Evolutionary conservation across 2,797 vertebrate species (phyloP), one percentile per base, ranked within the genome.

Genomic region (Alectoris magna): DNA sequence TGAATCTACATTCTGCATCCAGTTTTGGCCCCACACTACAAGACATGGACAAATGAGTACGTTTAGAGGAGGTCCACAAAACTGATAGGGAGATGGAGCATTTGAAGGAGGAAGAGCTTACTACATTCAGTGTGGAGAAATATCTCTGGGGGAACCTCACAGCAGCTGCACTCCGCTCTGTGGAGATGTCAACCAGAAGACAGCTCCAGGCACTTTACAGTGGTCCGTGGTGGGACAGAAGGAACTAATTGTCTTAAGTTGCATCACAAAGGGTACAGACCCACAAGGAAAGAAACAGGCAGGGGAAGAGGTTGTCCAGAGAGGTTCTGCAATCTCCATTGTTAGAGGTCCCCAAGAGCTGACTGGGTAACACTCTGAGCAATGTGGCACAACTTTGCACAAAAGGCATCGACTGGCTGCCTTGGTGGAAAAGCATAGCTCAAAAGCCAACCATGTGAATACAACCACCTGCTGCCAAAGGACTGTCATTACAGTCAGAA

Each of bases 131-230:
- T 31, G 53, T n/a, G 53, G 29, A 55, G 51, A 53, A 53, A 53
- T 53, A 27, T 16, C 51, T 53, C 16, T 53, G 16, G 6, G 6
- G 26, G 15, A 53, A 31, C 21, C 18, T 73, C 27, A 38, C 24
- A 59, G 51, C 43, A 55, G 36, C 14, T 1, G 4, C 14, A 64
- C 27, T 11, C 3, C 1, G 1, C 16, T 18, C n/a, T 34, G 9
- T 11, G 14, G 31, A 17, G 3, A 24, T 72, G 11, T 27, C 66
- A 75, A 8, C 21, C 4, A 34, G 51, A 58, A 89, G 31, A 67
- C 17, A 62, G 34, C 53, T 8, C 14, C 18, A 44, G 8, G 14
- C 4, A 8, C 31, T 87, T 88, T 8, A 4, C 5, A 11, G 49
- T n/a, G 22, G 21, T 89, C 18, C 17, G 7, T 27, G 18, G 51